Conservation (phyloP, 1,140 invertebrate genomes). For the Nebria ingens region DNA sequence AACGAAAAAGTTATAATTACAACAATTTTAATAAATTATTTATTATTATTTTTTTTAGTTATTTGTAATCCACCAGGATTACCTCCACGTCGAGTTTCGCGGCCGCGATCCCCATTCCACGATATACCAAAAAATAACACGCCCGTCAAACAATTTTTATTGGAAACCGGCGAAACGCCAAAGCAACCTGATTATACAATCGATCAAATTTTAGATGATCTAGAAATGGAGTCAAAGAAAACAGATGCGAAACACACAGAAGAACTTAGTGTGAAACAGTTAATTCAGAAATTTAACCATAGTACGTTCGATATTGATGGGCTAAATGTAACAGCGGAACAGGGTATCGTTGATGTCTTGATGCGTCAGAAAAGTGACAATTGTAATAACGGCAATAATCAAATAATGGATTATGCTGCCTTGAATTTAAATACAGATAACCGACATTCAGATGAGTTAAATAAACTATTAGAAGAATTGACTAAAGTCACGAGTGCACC, state of each 20-base stretch:
- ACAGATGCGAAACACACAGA: neutral
- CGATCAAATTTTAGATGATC: neutral
- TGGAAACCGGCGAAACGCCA: no score
- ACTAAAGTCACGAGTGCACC: constrained; percentile 30
- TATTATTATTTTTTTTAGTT: no score
- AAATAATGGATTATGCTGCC: constrained; percentile 10
- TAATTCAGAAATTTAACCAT: constrained; percentile 7
- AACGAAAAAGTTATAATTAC: no score
- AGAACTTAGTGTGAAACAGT: constrained; percentile 2
- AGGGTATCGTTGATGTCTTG: neutral
- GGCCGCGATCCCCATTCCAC: constrained; percentile 16
- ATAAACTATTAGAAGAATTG: constrained; percentile 27
- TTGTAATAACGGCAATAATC: no score
- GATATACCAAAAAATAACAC: constrained; percentile 21
- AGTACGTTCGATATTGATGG: neutral
- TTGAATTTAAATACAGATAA: neutral
- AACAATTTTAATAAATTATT: no score
- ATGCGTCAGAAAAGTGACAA: neutral
- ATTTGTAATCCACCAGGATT: constrained; percentile 4
- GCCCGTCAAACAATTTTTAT: constrained; percentile 15
- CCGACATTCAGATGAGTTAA: constrained; percentile 25
- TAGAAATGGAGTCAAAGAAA: neutral
- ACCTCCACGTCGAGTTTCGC: neutral
- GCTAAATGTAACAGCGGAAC: neutral
- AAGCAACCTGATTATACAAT: neutral